These are phyloP conservation scores for Champsocephalus gunnari DNA, from an alignment of 2,797 vertebrate species.

Conservation along the genomic window DNA sequence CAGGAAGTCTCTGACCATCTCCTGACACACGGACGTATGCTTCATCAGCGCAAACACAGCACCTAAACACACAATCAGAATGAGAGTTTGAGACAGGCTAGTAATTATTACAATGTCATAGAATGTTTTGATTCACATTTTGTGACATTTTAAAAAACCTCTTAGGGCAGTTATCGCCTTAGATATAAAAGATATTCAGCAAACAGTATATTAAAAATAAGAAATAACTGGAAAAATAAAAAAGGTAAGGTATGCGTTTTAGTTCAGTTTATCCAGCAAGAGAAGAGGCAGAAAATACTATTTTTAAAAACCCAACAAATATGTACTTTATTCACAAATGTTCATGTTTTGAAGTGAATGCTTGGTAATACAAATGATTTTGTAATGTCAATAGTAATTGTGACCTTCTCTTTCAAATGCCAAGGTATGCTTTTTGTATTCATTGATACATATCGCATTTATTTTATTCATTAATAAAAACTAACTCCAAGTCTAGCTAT, in stretches of 20 bases:
- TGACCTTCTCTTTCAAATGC: not conserved
- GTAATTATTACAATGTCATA: not conserved
- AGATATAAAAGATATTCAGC: no score
- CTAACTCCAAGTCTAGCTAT: not conserved
- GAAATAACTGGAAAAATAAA: not conserved
- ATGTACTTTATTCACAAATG: not conserved
- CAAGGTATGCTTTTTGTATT: not conserved
- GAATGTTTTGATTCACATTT: not conserved
- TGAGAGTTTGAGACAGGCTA: no score
- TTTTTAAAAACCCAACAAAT: not conserved
- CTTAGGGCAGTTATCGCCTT: not conserved
- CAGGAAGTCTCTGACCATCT: constrained; percentile 76
- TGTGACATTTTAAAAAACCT: not conserved
- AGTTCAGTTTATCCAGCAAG: not conserved
- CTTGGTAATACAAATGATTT: not conserved
- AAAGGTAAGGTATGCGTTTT: not conserved
- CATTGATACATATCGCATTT: not conserved
- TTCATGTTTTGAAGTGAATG: not conserved
- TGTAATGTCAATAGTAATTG: not conserved
- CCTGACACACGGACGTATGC: constrained; percentile 71
- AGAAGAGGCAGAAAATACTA: not conserved
- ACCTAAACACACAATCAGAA: constrained; percentile 41
- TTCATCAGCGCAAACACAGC: constrained; percentile 74
- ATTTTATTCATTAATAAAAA: not conserved
- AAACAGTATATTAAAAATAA: not conserved